Base-by-base conservation (phyloP, 2,113 vertebrate species). In the Pelusios castaneus region DNA sequence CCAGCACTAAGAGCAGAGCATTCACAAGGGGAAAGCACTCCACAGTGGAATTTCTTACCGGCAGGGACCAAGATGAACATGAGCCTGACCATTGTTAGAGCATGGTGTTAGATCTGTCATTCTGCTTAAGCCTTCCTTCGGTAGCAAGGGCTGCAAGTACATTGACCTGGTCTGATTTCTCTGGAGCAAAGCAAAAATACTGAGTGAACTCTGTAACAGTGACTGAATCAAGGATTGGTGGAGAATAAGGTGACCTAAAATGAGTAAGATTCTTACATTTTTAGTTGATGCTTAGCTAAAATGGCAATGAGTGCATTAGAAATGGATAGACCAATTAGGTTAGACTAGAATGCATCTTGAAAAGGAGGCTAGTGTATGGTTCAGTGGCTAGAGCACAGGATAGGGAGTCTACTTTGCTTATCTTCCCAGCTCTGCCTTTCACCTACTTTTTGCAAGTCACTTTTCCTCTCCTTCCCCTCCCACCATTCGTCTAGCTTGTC, bases 341-440 rank as follows among this genome's bases (percentile, higher is more conserved):
- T 27, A 38, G 7, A 52, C 5, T 67, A 67, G 17, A 38, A 38
- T 67, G 5, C 6, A 63, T 14, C 14, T 34, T 63, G 31, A 63
- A 43, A 9, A 12, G 51, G 24, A 77, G 11, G 38, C n/a, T n/a
- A n/a, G 22, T 41, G 70, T 43, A 10, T 73, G n/a, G 70, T 73
- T 41, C 22, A 19, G 41, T 31, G 58, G 63, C 43, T 8, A 89
- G 81, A 54, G 82, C 43, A 19, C 13, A 45, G 31, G 31, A 47
- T 3, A 27, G 58, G 13, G 6, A 80, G 34, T 10, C 80, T 80
- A 51, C 8, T 70, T n/a, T 0, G 14, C 0, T 82, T 91, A 54
- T 73, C 24, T 52, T 93, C 90, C 79, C 70, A 81, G 16, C 7
- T 90, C 86, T 91, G 38, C 60, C 58, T 10, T 55, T 79, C 38